These are phyloP conservation scores for Dermolepida albohirtum DNA, from an alignment of 2,888 invertebrate species.

Conservation along the genomic window DNA sequence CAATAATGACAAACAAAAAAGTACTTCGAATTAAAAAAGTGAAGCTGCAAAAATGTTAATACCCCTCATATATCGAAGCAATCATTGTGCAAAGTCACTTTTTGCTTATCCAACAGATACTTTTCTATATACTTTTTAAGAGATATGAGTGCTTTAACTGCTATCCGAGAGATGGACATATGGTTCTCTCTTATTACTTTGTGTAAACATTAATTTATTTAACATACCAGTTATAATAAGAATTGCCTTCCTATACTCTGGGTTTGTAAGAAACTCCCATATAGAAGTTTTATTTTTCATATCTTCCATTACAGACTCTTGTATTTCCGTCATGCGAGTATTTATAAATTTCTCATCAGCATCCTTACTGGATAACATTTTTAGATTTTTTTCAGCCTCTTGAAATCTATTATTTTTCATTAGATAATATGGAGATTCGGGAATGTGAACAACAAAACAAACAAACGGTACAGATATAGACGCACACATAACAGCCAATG, in stretches of 20 bases:
- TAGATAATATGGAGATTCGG: conserved; percentile 66
- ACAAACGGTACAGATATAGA: conserved; percentile 61
- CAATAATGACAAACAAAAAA: too few species aligned
- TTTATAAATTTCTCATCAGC: conserved; percentile 58
- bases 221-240: conserved; percentile 43
- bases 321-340: conserved; percentile 62
- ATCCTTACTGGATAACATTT: conserved; percentile 54
- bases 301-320: conserved; percentile 59
- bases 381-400: conserved; percentile 57
- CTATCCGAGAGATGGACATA: too few species aligned
- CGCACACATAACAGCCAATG: conserved; percentile 58
- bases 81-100: too few species aligned
- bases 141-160: too few species aligned
- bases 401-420: conserved; percentile 60
- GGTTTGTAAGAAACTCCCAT: conserved; percentile 25
- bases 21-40: too few species aligned
- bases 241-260: conserved; percentile 38
- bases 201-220: too few species aligned
- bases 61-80: too few species aligned
- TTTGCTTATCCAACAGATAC: too few species aligned
- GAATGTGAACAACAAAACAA: conserved; percentile 62
- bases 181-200: conserved; percentile 67
- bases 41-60: too few species aligned
- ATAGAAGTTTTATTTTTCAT: conserved; percentile 49
- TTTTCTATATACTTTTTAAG: too few species aligned